A percentile compares a stretch with the other conserved stretches of the same genome.
phyloP scores from a whole-genome alignment of 2,888 invertebrate species.

The Lasioglossum figueresi region DNA sequence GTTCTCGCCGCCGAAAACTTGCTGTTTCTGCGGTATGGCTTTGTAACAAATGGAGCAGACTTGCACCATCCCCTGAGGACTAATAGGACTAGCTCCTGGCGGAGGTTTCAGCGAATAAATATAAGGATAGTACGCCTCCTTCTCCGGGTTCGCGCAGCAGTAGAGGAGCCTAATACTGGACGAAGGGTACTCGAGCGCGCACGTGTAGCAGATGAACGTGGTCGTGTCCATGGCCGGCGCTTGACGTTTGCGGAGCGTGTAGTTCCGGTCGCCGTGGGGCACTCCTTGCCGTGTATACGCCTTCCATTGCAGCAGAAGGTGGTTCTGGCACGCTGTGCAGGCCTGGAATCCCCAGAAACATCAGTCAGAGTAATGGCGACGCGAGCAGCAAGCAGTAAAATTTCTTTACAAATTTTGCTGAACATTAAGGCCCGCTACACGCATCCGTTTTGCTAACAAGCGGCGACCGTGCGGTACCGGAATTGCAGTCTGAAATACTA shows the following conservation, averaged over 20 bases:
- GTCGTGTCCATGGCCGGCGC: conserved; percentile 87
- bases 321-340: conserved; percentile 93
- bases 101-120: conserved; percentile 92
- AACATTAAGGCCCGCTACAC: no score
- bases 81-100: conserved; percentile 94
- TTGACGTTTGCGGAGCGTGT: conserved; percentile 91
- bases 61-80: conserved; percentile 95
- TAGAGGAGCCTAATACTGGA: conserved; percentile 93
- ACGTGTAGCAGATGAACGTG: conserved; percentile 95
- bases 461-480: no score
- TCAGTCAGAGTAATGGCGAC: background rate
- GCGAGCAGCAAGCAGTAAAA: background rate
- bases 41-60: conserved; percentile 95
- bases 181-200: conserved; percentile 92
- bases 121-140: conserved; percentile 96
- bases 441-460: no score
- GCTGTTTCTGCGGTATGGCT: conserved; percentile 91
- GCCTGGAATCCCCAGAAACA: conserved; percentile 85
- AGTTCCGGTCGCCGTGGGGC: conserved; percentile 91
- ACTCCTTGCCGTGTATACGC: conserved; percentile 89
- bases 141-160: conserved; percentile 92
- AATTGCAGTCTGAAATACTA: no score
- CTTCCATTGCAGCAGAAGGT: conserved; percentile 95
- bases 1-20: conserved; percentile 88
- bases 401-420: background rate